Evolutionary conservation across 2,888 invertebrate genomes (phyloP).

Genomic region (Tetramorium bicarinatum): DNA sequence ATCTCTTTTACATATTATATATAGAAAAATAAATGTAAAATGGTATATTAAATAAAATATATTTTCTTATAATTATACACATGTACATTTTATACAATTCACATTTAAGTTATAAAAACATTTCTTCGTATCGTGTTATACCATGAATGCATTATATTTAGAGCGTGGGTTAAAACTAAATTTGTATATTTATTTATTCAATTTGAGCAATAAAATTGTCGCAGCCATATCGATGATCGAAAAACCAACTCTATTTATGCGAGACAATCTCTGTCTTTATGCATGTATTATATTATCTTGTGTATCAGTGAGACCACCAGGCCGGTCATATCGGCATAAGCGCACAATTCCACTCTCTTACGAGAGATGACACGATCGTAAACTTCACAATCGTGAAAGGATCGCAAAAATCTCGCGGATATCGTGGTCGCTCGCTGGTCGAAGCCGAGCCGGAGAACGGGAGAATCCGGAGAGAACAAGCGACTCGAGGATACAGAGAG

Average conservation of each 20-base stretch:
- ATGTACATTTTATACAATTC: not conserved
- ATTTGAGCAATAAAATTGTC: not conserved
- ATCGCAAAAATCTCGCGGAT: conserved; percentile 19
- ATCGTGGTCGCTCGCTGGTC: not conserved
- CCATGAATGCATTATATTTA: not conserved
- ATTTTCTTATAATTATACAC: not conserved
- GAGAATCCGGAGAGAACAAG: conserved; percentile 45
- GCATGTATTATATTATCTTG: not conserved
- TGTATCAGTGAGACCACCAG: not conserved
- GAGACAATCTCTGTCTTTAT: not conserved
- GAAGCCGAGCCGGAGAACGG: not conserved
- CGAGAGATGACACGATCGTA: conserved; percentile 19
- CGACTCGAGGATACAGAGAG: conserved; percentile 48
- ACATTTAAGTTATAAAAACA: not conserved
- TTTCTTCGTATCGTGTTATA: not conserved
- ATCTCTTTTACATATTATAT: not conserved
- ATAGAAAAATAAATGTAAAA: not conserved
- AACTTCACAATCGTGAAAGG: conserved; percentile 10
- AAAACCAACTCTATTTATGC: not conserved
- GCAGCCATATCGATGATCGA: not conserved
- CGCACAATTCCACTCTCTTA: not conserved
- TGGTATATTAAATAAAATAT: not conserved
- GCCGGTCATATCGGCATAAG: not conserved
- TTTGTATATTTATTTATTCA: not conserved
- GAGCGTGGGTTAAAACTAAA: not conserved